Percentiles rank a stretch among this genome's conserved stretches.
Evolutionary conservation across 2,888 invertebrate genomes (phyloP).

Genomic region (Drosophila buzzatii): DNA sequence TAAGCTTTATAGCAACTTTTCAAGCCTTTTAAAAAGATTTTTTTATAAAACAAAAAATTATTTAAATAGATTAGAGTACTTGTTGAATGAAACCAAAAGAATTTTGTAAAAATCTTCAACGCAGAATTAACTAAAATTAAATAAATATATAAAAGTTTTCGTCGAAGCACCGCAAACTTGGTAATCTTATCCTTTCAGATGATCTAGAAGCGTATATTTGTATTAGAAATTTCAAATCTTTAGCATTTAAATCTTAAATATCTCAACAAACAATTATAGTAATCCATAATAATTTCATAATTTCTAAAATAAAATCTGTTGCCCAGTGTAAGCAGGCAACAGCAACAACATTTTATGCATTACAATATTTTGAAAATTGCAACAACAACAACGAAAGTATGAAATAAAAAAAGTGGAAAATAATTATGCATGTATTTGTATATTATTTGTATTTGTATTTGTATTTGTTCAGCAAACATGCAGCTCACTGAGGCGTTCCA

Average conservation of each 20-base stretch:
- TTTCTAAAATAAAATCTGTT: background rate
- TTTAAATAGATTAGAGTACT: no score
- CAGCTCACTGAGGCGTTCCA: conserved; percentile 62
- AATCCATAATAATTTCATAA: background rate
- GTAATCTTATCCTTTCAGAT: no score
- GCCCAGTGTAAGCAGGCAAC: conserved; percentile 44
- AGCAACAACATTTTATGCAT: conserved; percentile 64
- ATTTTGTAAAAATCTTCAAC: no score
- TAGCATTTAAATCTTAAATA: background rate
- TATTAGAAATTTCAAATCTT: no score
- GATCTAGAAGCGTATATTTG: no score
- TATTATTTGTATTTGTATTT: conserved; percentile 81
- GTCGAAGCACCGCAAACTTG: no score
- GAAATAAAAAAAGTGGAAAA: conserved; percentile 47
- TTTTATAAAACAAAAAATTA: no score
- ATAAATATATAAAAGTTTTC: no score
- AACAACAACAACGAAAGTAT: background rate
- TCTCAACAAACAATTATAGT: background rate
- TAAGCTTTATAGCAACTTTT: no score
- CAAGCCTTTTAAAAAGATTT: no score
- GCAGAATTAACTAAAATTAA: no score
- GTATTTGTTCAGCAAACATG: conserved; percentile 81
- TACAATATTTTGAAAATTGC: conserved; percentile 66
- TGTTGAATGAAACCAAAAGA: no score
- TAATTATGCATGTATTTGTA: conserved; percentile 81